These are phyloP conservation scores for Protosalanx chinensis DNA, from an alignment of 2,797 vertebrate genomes.

Conservation along the genomic window DNA sequence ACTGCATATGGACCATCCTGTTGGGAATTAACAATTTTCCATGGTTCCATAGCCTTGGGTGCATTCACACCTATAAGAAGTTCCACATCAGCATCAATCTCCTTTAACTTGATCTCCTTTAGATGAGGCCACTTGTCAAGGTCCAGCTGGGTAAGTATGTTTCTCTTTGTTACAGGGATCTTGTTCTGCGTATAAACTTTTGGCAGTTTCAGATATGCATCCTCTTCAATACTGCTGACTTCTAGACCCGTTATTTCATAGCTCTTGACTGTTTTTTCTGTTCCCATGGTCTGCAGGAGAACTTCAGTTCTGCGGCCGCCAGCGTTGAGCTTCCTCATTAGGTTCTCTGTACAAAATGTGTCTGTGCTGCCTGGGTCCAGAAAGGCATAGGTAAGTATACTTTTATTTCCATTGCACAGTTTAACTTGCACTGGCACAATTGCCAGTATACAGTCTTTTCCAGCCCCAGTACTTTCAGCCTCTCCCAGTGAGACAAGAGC, in stretches of 20 bases:
- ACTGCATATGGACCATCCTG: constrained; percentile 6
- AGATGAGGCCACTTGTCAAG: background rate
- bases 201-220: background rate
- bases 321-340: background rate
- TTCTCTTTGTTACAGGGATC: too few relatives aligned
- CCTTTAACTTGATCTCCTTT: too few relatives aligned
- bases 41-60: too few relatives aligned
- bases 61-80: too few relatives aligned
- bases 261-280: background rate
- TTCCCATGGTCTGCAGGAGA: background rate
- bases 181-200: background rate
- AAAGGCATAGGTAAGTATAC: too few relatives aligned
- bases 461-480: too few relatives aligned
- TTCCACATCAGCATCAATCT: too few relatives aligned
- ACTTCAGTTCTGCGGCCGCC: background rate
- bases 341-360: background rate
- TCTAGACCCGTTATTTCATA: background rate
- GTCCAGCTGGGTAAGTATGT: too few relatives aligned
- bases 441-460: background rate
- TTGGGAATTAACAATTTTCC: background rate
- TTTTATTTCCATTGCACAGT: background rate
- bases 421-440: background rate
- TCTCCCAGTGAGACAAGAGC: too few relatives aligned
- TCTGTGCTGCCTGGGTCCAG: background rate
- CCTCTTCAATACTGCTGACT: background rate